Conservation (phyloP, 2,888 invertebrate genomes). For the Drosophila koepferae region DNA sequence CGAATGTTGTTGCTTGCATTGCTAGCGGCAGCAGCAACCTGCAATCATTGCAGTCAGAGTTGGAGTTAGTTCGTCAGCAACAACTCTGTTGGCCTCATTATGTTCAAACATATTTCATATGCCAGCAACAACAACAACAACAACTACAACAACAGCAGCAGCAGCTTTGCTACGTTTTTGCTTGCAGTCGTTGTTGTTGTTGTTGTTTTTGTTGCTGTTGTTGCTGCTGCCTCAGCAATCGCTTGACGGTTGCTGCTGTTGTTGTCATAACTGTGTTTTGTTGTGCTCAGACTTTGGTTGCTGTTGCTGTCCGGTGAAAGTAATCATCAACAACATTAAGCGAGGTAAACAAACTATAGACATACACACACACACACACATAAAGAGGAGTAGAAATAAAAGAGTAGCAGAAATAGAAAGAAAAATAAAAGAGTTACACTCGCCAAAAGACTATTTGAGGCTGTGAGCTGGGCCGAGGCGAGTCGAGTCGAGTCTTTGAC, state of each 20-base stretch:
- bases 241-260: conserved; percentile 52
- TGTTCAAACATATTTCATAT: conserved; percentile 77
- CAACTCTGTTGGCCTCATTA: conserved; percentile 72
- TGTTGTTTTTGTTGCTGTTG: conserved; percentile 28
- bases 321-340: conserved; percentile 74
- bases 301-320: conserved; percentile 76
- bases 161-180: conserved; percentile 54
- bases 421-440: conserved; percentile 62
- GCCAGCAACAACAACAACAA: conserved; percentile 39
- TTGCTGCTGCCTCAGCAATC: conserved; percentile 47
- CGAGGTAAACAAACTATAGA: conserved; percentile 66
- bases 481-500: conserved; percentile 24
- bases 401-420: conserved; percentile 8
- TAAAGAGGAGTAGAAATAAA: conserved; percentile 22
- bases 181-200: conserved; percentile 28
- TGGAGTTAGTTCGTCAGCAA: conserved; percentile 53
- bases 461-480: conserved; percentile 10
- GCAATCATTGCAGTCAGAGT: conserved; percentile 57
- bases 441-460: conserved; percentile 60
- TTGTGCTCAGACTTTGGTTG: conserved; percentile 63
- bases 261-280: conserved; percentile 75
- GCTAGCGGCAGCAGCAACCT: conserved; percentile 57
- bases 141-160: conserved; percentile 13
- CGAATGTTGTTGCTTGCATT: conserved; percentile 28
- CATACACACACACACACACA: conserved; percentile 7